phyloP scores from a whole-genome alignment of 53 echinoderm and acorn worm genomes.

The Mesocentrotus franciscanus region DNA sequence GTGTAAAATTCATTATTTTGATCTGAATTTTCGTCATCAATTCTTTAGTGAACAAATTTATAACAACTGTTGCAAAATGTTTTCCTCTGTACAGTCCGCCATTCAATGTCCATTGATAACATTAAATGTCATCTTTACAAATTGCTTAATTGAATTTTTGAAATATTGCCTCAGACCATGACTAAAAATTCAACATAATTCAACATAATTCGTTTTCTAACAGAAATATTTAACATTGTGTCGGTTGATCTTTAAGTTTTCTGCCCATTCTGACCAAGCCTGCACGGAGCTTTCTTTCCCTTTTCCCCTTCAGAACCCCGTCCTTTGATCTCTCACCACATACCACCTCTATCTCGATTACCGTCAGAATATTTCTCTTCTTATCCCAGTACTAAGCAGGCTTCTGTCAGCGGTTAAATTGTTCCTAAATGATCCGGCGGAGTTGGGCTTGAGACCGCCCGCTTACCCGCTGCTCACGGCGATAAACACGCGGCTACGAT shows the following conservation, averaged over 20 bases:
- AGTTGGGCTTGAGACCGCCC: conserved; percentile 55
- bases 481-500: conserved; percentile 64
- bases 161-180: not conserved
- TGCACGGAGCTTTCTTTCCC: not conserved
- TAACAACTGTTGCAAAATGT: not conserved
- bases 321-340: not conserved
- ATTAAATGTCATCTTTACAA: not conserved
- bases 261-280: not conserved
- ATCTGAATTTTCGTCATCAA: not conserved
- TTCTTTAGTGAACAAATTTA: not conserved
- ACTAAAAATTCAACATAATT: not conserved
- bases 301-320: not conserved
- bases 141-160: not conserved
- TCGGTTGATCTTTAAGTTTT: not conserved
- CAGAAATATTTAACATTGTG: not conserved
- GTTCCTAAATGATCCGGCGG: conserved; percentile 54
- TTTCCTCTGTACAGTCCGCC: not conserved
- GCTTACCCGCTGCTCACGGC: conserved; percentile 59
- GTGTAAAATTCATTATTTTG: not conserved
- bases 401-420: conserved; percentile 63
- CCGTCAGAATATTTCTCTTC: not conserved
- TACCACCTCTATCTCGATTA: conserved; percentile 47
- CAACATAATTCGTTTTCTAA: not conserved
- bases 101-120: too few species aligned
- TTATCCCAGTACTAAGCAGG: conserved; percentile 14